Conservation (phyloP, 2,797 vertebrate species). For the Melanotaenia pygmaea region DNA sequence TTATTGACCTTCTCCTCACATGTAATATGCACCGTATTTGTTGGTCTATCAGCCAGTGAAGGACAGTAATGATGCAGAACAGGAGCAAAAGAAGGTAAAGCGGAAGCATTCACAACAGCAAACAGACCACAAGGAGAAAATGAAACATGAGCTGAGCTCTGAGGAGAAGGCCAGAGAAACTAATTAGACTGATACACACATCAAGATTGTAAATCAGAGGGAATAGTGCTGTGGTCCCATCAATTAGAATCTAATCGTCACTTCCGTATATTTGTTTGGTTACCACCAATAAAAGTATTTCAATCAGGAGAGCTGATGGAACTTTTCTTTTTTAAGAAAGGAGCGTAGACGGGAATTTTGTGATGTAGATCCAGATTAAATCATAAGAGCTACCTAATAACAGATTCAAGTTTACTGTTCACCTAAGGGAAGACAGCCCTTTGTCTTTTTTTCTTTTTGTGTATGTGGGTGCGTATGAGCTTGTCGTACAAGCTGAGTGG, state of each 20-base stretch:
- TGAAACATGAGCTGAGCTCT: background rate
- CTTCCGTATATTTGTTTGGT: too few relatives aligned
- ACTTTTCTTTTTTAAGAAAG: background rate
- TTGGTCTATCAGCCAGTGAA: background rate
- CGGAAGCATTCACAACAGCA: background rate
- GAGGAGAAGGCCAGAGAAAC: background rate
- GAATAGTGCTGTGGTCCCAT: background rate
- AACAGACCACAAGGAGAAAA: too few relatives aligned
- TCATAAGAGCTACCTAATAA: background rate
- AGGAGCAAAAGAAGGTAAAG: background rate
- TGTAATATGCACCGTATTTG: constrained; percentile 3
- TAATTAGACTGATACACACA: background rate
- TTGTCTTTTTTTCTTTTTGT: too few relatives aligned
- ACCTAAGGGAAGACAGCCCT: background rate
- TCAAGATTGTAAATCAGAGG: background rate
- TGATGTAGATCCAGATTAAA: background rate
- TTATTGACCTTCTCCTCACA: constrained; percentile 28
- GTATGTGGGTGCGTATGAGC: too few relatives aligned
- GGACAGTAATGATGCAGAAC: constrained; percentile 11
- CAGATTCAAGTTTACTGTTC: background rate
- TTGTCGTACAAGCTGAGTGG: too few relatives aligned
- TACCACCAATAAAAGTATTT: too few relatives aligned
- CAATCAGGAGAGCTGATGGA: background rate
- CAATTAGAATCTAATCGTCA: too few relatives aligned
- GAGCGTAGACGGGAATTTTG: background rate